Base-by-base conservation (phyloP, 2,888 invertebrate genomes). In the Cheiracanthium punctorium region DNA sequence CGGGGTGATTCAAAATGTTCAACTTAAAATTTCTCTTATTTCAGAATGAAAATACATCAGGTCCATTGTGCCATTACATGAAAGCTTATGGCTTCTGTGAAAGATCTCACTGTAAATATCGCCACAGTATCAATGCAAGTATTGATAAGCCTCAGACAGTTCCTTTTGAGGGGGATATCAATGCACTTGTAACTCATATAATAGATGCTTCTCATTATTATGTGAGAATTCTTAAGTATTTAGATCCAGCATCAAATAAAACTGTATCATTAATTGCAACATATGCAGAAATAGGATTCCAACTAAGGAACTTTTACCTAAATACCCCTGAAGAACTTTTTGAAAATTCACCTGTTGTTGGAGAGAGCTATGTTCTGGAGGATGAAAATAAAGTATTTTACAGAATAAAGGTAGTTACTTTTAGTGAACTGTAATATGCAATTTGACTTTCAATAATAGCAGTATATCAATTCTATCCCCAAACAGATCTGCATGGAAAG, bases 61-160 rank as follows among this genome's bases (percentile, higher is more conserved):
- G 17, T 17, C 17, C 17, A 17, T 37, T 95, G 12, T 95, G 96
- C 90, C 92, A 93, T 24, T 93, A 92, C 80, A 90, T 95, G 1
- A 93, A 95, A 85, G 92, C 94, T 33, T 93, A 95, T 89, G 96
- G 96, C 5, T 92, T 92, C 79, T 96, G 96, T 90, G 92, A 92
- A 88, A 91, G 91, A 73, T 92, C 92, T 90, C 91, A 92, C 65
- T 96, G 96, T 89, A 89, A 91, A 24, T 92, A 93, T 73, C 93
- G 96, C 33, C 96, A 96, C 91, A 89, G 94, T 5, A 91, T 95
- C 17, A 92, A 93, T 82, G 91, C 93, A 8, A 92, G 92, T 29
- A 93, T 94, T 89, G 92, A 93, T 77, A 92, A 93, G 4, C 92
- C 92, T n/a, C 81, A 73, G 30, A 91, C 92, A 17, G 91, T 90